These are phyloP conservation scores for Leptocoma aspasia DNA, from an alignment of 2,113 vertebrate species.

Conservation along the genomic window DNA sequence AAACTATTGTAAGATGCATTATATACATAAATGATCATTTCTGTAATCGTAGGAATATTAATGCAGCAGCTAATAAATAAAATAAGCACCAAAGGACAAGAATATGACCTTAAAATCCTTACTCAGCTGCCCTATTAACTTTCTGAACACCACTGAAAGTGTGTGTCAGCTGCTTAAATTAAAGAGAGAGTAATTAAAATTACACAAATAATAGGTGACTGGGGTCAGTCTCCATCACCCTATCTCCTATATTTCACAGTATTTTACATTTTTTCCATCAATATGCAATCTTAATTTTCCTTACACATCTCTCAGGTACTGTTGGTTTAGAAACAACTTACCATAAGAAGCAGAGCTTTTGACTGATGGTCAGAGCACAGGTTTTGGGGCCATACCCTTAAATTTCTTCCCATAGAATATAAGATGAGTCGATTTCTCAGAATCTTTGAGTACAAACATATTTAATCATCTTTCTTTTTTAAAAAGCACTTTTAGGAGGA, in stretches of 20 bases:
- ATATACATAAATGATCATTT: slow-evolving; percentile 42
- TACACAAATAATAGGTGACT: slow-evolving; percentile 71
- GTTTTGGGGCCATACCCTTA: background rate
- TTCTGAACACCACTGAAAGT: slow-evolving; percentile 67
- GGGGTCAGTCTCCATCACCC: slow-evolving; percentile 61
- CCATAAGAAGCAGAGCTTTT: background rate
- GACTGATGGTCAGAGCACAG: background rate
- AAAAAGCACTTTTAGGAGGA: background rate
- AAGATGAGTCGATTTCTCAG: background rate
- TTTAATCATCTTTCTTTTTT: background rate
- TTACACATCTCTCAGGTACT: slow-evolving; percentile 39
- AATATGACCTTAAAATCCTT: slow-evolving; percentile 70
- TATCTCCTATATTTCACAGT: slow-evolving; percentile 62
- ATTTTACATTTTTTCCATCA: slow-evolving; percentile 72
- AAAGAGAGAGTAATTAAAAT: slow-evolving; percentile 73
- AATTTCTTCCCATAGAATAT: background rate
- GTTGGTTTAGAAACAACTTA: slow-evolving; percentile 13
- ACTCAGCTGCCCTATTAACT: slow-evolving; percentile 70
- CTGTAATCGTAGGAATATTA: slow-evolving; percentile 31
- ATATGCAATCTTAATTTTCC: slow-evolving; percentile 58
- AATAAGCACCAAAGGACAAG: slow-evolving; percentile 45
- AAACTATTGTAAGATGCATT: slow-evolving; percentile 21
- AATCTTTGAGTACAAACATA: background rate
- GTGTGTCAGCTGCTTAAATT: slow-evolving; percentile 70
- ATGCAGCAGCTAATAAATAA: slow-evolving; percentile 60